A percentile compares a stretch with the other conserved stretches of the same genome.
phyloP scores from a whole-genome alignment of 2,888 invertebrate species.

The Spatulosminthurus flaviceps region DNA sequence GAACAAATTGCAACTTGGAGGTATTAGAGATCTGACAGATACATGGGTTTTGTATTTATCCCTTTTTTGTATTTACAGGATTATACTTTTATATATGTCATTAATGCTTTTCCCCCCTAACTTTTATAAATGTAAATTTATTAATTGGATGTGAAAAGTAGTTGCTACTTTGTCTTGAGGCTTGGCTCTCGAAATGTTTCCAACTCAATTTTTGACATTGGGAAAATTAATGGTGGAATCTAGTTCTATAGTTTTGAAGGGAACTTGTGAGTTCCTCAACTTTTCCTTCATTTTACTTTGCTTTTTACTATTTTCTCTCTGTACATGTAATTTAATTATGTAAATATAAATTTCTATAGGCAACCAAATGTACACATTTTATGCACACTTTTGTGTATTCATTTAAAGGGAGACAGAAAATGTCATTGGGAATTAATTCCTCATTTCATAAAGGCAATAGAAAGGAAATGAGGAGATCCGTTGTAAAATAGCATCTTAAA shows the following conservation, averaged over 20 bases:
- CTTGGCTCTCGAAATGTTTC: conserved; percentile 1
- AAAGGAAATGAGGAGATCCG: not conserved
- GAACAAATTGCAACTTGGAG: not conserved
- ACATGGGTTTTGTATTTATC: not conserved
- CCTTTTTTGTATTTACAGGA: not conserved
- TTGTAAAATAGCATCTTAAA: not conserved
- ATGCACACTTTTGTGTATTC: too few species aligned
- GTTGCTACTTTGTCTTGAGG: not conserved
- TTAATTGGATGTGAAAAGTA: conserved; percentile 3
- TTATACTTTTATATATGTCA: not conserved
- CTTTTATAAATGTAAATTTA: not conserved
- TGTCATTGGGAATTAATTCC: not conserved
- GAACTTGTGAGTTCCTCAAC: too few species aligned
- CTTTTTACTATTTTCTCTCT: too few species aligned
- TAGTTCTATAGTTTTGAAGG: too few species aligned
- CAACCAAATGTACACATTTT: too few species aligned
- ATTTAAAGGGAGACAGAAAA: too few species aligned
- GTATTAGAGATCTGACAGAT: not conserved
- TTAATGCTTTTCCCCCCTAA: not conserved
- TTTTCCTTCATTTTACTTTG: too few species aligned
- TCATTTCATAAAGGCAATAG: not conserved
- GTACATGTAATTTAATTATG: too few species aligned
- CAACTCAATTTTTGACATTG: not conserved
- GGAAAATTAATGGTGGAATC: not conserved
- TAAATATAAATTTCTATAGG: too few species aligned